phyloP scores from a whole-genome alignment of 2,797 vertebrate species.

The Rhincodon typus region DNA sequence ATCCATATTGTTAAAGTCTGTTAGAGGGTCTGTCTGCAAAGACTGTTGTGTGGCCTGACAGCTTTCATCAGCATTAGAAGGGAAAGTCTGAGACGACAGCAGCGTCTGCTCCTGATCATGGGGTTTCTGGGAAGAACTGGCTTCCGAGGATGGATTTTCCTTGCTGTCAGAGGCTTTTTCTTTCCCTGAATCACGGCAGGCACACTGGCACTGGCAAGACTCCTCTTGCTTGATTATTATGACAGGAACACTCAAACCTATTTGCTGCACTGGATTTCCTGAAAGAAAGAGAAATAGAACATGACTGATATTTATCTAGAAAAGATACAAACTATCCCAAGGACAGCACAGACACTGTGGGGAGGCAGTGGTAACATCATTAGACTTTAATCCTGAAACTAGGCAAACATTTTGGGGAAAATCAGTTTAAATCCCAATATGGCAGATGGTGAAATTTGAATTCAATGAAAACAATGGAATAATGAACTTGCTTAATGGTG shows the following conservation, averaged over 20 bases:
- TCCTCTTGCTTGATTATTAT: constrained; percentile 99
- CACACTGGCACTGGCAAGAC: constrained; percentile 94
- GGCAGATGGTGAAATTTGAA: too few relatives aligned
- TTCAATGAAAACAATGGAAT: too few relatives aligned
- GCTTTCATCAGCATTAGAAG: constrained; percentile 54
- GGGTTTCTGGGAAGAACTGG: constrained; percentile 47
- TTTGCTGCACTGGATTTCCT: constrained; percentile 92
- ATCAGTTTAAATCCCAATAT: too few relatives aligned
- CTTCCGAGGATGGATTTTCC: constrained; percentile 50
- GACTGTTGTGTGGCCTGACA: constrained; percentile 55
- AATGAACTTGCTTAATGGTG: too few relatives aligned
- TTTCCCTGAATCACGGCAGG: constrained; percentile 87
- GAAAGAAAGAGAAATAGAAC: constrained; percentile 40
- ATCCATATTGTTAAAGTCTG: constrained; percentile 76
- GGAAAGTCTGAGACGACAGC: constrained; percentile 54
- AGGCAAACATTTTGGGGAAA: too few relatives aligned
- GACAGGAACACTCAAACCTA: constrained; percentile 93
- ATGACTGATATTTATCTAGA: background rate
- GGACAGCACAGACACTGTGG: too few relatives aligned
- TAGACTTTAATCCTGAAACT: too few relatives aligned
- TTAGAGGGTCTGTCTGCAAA: constrained; percentile 57
- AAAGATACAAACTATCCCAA: background rate
- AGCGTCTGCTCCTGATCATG: constrained; percentile 47
- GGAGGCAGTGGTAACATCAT: background rate
- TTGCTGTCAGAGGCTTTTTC: constrained; percentile 69